Percentiles rank a stretch among this genome's conserved stretches.
phyloP scores from a whole-genome alignment of 2,113 vertebrate genomes.

The Sclerurus mexicanus region DNA sequence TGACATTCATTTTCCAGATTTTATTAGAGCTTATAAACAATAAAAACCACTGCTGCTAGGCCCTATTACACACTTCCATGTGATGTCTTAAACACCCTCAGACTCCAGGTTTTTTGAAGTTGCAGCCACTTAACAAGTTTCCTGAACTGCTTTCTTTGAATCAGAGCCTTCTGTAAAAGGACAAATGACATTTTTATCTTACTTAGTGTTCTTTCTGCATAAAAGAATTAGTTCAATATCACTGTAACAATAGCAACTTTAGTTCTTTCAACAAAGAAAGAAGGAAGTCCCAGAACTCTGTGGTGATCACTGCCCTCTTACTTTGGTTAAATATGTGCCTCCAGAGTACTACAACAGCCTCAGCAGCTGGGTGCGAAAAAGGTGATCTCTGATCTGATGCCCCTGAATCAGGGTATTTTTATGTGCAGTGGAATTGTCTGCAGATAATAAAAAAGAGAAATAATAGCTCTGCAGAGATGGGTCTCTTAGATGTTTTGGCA shows the following conservation, averaged over 20 bases:
- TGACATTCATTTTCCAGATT: conserved; percentile 15
- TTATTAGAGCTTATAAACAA: not conserved
- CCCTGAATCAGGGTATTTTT: conserved; percentile 9
- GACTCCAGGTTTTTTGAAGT: not conserved
- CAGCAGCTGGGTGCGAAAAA: conserved; percentile 34
- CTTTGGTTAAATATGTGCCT: conserved; percentile 31
- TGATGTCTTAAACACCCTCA: not conserved
- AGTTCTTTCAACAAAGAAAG: conserved; percentile 14
- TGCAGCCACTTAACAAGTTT: not conserved
- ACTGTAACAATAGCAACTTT: conserved; percentile 1
- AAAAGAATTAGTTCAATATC: not conserved
- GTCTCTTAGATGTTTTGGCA: conserved; percentile 18
- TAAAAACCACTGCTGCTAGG: not conserved
- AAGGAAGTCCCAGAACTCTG: not conserved
- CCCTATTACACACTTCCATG: not conserved
- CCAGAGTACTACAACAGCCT: conserved; percentile 11
- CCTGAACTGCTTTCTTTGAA: not conserved
- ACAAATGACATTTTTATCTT: not conserved
- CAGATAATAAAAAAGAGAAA: conserved; percentile 28
- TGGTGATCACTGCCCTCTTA: not conserved
- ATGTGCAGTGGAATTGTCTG: not conserved
- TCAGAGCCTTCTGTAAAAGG: not conserved
- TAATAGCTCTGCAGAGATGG: conserved; percentile 14
- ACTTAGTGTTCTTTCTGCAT: not conserved
- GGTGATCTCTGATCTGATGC: conserved; percentile 55